Evolutionary conservation across 2,113 vertebrate genomes (phyloP), one percentile per base, ranked within the genome.

Genomic region (Aythya baeri): DNA sequence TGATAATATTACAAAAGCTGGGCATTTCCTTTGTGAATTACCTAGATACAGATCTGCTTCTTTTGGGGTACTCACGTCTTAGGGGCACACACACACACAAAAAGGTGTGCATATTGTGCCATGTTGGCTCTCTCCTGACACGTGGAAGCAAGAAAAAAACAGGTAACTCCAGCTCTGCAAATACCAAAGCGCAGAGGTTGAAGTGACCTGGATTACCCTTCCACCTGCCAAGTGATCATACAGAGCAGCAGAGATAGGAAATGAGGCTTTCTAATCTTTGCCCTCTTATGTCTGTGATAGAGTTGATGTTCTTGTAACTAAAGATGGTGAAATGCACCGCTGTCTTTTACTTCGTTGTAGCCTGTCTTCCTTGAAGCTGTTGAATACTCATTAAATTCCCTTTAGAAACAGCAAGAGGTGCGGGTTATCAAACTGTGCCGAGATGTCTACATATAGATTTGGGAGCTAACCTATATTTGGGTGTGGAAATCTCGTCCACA

Each of bases 281-380:
- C 18, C 23, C 65, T 82, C 87, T 80, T 63, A 18, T 25, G 49
- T 83, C 76, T 78, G 23, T 27, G 44, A 34, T 94, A 59, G 89
- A 95, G 72, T 12, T 65, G 17, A 34, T 41, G 17, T 90, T 95
- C 94, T 83, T 73, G 36, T 91, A 65, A 74, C 31, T 84, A 65
- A 81, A 63, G 61, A n/a, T 83, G 61, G 52, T 79, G 72, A 78
- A 27, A 26, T 29, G 75, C 27, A 18, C 52, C 71, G 1, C 12
- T 63, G n/a, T 80, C 79, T 46, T 91, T n/a, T 78, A 4, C 50
- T 78, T 62, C 0, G 11, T 58, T 31, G 27, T 50, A 46, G 15
- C 66, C 34, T 87, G 65, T 94, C 83, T 50, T 52, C 16, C n/a
- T 63, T n/a, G 55, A n/a, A 61, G 38, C 15, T 44, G 38, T 38